These are phyloP conservation scores for Cathartes aura DNA, from an alignment of 2,113 vertebrate species.

Conservation along the genomic window DNA sequence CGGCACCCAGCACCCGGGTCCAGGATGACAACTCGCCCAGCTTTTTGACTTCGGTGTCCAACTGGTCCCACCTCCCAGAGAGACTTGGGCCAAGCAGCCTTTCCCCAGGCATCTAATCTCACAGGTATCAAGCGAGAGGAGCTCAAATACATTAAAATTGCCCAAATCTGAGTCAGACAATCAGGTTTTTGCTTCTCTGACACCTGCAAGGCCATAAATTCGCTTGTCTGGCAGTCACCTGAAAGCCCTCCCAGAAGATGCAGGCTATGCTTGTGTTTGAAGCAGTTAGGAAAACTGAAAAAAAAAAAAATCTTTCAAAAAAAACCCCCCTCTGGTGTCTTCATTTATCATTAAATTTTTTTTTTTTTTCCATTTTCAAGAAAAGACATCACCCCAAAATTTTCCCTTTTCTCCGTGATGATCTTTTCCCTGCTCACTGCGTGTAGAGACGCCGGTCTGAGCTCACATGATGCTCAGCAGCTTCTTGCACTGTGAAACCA, in stretches of 20 bases:
- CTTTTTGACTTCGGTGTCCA: not conserved
- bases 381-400: rapidly evolving
- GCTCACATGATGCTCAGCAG: not conserved
- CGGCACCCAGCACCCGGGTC: rapidly evolving
- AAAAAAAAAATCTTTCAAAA: not conserved
- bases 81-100: not conserved
- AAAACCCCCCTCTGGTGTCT: not conserved
- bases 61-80: not conserved
- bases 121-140: not conserved
- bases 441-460: rapidly evolving
- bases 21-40: rapidly evolving
- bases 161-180: not conserved
- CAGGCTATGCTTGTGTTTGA: not conserved
- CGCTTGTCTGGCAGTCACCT: not conserved
- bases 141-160: not conserved
- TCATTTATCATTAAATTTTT: not conserved
- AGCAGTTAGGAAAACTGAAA: not conserved
- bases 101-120: not conserved
- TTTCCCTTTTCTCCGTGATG: not conserved
- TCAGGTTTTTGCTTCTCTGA: not conserved
- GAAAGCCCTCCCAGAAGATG: not conserved
- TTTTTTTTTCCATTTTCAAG: not conserved
- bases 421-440: not conserved
- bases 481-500: not conserved
- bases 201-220: not conserved